A percentile compares a stretch with the other conserved stretches of the same genome.
Evolutionary conservation across 2,888 invertebrate species (phyloP).

Genomic region (Machimus rusticus): DNA sequence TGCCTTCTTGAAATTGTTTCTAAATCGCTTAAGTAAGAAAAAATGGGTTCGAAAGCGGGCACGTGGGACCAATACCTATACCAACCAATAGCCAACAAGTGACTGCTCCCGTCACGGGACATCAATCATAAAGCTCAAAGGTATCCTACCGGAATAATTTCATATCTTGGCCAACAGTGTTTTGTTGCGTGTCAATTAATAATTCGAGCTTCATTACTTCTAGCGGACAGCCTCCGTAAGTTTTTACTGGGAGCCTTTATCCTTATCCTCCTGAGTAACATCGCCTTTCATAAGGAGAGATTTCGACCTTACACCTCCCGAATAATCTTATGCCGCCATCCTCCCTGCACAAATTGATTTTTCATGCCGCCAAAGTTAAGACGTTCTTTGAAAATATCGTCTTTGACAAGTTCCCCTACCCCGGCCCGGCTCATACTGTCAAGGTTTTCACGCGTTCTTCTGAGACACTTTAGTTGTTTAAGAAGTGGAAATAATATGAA

Average conservation of each 20-base stretch:
- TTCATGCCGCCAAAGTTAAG: neutral
- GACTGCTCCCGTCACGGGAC: neutral
- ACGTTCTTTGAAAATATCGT: neutral
- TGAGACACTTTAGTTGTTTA: neutral
- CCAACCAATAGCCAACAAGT: neutral
- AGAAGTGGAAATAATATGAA: neutral
- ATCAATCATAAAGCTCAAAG: neutral
- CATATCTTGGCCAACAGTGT: neutral
- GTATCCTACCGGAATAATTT: neutral
- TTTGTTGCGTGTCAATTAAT: slow-evolving; percentile 36
- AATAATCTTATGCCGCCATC: neutral
- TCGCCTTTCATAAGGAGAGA: neutral
- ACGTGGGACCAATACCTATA: neutral
- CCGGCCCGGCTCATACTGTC: neutral
- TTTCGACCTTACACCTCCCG: neutral
- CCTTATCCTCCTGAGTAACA: neutral
- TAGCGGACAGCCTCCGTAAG: neutral
- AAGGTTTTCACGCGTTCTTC: neutral
- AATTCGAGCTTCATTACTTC: neutral
- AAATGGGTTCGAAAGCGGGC: neutral
- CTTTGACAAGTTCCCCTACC: neutral
- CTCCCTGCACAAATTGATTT: neutral
- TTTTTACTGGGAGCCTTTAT: neutral
- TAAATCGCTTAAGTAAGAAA: neutral
- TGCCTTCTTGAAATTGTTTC: neutral